Evolutionary conservation across 1,140 invertebrate genomes (phyloP), one percentile per base, ranked within the genome.

Genomic region (Nylanderia fulva): DNA sequence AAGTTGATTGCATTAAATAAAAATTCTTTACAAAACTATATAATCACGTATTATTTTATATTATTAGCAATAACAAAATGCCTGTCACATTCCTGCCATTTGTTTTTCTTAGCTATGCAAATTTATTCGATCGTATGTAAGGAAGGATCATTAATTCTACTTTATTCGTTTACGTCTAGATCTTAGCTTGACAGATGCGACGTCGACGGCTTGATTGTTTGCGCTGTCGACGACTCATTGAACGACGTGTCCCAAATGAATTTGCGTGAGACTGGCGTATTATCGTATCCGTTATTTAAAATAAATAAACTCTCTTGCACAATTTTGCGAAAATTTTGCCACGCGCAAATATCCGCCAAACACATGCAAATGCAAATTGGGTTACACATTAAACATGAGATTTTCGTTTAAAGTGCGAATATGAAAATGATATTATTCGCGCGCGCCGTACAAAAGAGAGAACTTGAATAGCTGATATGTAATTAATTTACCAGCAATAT

Each of bases 81-180:
- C 18, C 13, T 68, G 39, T 42, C 9, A 48, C 45, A 48, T 48
- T 48, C 13, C 45, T 48, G 15, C 45, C 45, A 48, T 74, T 69
- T 74, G 24, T 39, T 45, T 60, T 18, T 45, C 15, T 61, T n/a
- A 45, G 52, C 29, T 56, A 9, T 21, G 18, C 4, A 15, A 8
- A 39, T 45, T 61, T 11, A 9, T 33, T 54, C 52, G 33, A 58
- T 72, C 11, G 18, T 15, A 21, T 1, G 27, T 61, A 54, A 27
- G 27, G n/a, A 21, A 45, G 13, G 18, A 24, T 76, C 58, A 33
- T 76, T 76, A 76, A 63, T 76, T 63, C 18, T 63, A 18, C 24
- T 76, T 45, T 63, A 42, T 11, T n/a, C 36, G 18, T 72, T 72
- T 61, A 63, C 56, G 5, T 75, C 39, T 15, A 27, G 39, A 48